Conservation (phyloP, 2,113 vertebrate genomes). For the Campylomormyrus numenius region DNA sequence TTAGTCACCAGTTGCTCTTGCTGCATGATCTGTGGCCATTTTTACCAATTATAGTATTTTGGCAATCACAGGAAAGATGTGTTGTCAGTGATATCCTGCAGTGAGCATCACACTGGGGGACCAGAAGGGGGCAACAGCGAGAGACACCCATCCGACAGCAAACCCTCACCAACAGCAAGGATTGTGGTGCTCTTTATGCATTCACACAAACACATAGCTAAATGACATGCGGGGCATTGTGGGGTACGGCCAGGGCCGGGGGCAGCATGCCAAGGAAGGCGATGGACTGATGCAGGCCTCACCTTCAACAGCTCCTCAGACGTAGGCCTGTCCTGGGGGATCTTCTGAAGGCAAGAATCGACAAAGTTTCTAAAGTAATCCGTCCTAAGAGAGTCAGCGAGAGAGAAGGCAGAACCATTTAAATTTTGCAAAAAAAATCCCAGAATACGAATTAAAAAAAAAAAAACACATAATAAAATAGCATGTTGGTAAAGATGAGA, state of each 20-base stretch:
- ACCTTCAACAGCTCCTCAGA: slow-evolving; percentile 98
- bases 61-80: too few species aligned
- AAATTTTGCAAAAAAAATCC: neutral
- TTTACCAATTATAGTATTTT: neutral
- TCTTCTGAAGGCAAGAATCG: slow-evolving; percentile 99
- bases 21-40: neutral
- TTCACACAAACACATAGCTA: neutral
- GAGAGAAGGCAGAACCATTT: slow-evolving; percentile 26
- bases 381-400: slow-evolving; percentile 65
- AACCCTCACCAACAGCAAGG: neutral
- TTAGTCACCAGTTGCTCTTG: neutral
- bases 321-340: slow-evolving; percentile 94
- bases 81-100: too few species aligned
- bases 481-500: neutral
- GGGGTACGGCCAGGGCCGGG: too few species aligned
- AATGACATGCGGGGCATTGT: neutral
- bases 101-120: neutral
- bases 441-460: neutral
- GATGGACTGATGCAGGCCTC: slow-evolving; percentile 27
- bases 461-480: neutral
- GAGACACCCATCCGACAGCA: neutral
- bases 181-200: neutral
- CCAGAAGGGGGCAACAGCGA: too few species aligned
- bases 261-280: neutral
- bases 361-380: slow-evolving; percentile 99